Base-by-base conservation (phyloP, 1,140 invertebrate species). In the Diorhabda sublineata region DNA sequence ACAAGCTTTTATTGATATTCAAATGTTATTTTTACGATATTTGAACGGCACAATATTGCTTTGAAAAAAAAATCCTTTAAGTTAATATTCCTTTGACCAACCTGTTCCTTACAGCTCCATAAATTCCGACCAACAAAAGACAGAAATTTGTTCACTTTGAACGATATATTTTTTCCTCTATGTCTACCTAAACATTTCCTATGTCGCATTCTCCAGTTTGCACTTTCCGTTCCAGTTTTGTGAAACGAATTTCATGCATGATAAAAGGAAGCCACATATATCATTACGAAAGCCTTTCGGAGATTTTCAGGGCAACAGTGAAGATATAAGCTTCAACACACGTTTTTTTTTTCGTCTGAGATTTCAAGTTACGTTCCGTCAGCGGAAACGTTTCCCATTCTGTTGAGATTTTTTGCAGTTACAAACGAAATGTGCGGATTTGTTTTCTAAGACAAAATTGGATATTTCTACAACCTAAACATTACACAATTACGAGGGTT, bases 221-320 rank as follows among this genome's bases (percentile, higher is more conserved):
- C 52, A 43, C 64, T 65, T 65, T 65, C 56, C 56, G 47, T 65
- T 42, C 47, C 47, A 47, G 47, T 56, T 58, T 58, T 42, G 47
- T 65, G 42, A 65, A 42, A 65, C 56, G 52, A 65, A 65, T 65
- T 65, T 65, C 64, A 42, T 57, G 64, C 64, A 42, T 65, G 64
- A 65, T 65, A 65, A 65, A 62, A 65, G 52, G 64, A 65, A 58
- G 64, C 58, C 64, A 43, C 64, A 65, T 65, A 65, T 65, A 65
- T 65, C 64, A 57, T 57, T 65, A 45, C 56, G 56, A 65, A 65
- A 65, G 26, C 47, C 64, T 65, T 65, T 57, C 7, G 41, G 56
- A 65, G 64, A 65, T 65, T 57, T 65, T 58, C 62, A 11, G n/a
- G 9, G 41, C 47, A 61, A 41, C 42, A 43, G 26, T 42, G 41